Percentiles rank a stretch among this genome's conserved stretches.
phyloP scores from a whole-genome alignment of 2,888 invertebrate species.

The Callosobruchus maculatus region DNA sequence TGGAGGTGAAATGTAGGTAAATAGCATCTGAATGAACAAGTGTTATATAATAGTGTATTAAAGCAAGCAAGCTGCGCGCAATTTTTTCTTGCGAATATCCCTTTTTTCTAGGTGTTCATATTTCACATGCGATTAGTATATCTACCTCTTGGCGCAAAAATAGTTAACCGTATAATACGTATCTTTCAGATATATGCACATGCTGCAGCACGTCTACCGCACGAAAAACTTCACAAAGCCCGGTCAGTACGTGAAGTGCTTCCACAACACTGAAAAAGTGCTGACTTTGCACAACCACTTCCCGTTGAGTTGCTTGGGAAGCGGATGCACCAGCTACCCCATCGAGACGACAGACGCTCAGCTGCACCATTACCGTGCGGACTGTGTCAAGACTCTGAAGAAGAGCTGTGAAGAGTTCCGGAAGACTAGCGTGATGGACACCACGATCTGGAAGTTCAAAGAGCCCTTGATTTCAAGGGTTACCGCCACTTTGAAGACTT shows the following conservation, averaged over 20 bases:
- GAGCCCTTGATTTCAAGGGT: slow-evolving; percentile 69
- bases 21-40: too few relatives aligned
- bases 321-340: slow-evolving; percentile 76
- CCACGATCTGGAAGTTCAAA: slow-evolving; percentile 85
- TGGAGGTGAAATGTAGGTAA: too few relatives aligned
- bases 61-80: too few relatives aligned
- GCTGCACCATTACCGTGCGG: slow-evolving; percentile 89
- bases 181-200: slow-evolving; percentile 75
- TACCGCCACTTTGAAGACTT: slow-evolving; percentile 63
- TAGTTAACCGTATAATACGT: too few relatives aligned
- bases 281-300: slow-evolving; percentile 90
- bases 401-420: slow-evolving; percentile 80
- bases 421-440: slow-evolving; percentile 77
- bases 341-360: slow-evolving; percentile 81
- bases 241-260: slow-evolving; percentile 90
- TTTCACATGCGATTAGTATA: too few relatives aligned
- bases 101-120: too few relatives aligned
- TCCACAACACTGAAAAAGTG: slow-evolving; percentile 87
- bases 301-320: slow-evolving; percentile 82
- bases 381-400: slow-evolving; percentile 84
- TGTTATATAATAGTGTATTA: too few relatives aligned
- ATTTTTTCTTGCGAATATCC: too few relatives aligned
- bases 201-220: slow-evolving; percentile 88
- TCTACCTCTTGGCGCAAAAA: too few relatives aligned
- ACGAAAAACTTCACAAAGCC: slow-evolving; percentile 90